phyloP scores from a whole-genome alignment of 2,888 invertebrate genomes.

The Teleiodes luculella region DNA sequence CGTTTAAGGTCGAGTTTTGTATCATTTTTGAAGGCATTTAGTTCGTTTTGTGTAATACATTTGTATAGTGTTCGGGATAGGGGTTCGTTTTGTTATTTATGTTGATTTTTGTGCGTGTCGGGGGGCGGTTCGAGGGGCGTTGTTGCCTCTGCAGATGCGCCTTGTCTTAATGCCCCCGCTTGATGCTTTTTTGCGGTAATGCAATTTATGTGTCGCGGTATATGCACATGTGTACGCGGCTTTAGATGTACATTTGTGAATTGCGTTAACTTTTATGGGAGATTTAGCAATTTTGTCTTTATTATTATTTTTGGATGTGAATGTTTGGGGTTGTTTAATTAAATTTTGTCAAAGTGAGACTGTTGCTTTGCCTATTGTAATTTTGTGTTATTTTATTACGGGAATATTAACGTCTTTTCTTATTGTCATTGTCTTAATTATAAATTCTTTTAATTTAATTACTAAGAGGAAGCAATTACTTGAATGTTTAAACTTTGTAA shows the following conservation, averaged over 20 bases:
- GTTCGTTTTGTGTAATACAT: conserved; percentile 35
- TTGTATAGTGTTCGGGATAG: conserved; percentile 71
- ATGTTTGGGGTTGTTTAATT: conserved; percentile 31
- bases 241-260: conserved; percentile 27
- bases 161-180: conserved; percentile 72
- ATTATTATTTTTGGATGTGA: conserved; percentile 12
- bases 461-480: too few species aligned
- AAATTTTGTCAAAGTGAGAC: background rate
- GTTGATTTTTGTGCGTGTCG: conserved; percentile 72
- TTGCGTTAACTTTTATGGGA: conserved; percentile 47
- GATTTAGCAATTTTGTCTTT: conserved; percentile 45
- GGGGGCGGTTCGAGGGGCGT: conserved; percentile 71
- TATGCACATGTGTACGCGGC: conserved; percentile 49
- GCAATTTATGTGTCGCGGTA: conserved; percentile 50
- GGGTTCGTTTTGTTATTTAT: conserved; percentile 79
- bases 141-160: conserved; percentile 67
- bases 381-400: background rate
- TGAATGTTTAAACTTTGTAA: too few species aligned
- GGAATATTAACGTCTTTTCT: too few species aligned
- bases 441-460: too few species aligned
- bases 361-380: background rate
- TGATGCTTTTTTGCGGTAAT: conserved; percentile 64
- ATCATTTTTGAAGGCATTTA: conserved; percentile 23
- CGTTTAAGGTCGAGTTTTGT: conserved; percentile 26
- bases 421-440: too few species aligned